Evolutionary conservation across 2,113 vertebrate species (phyloP).

Genomic region (Lampris incognitus): DNA sequence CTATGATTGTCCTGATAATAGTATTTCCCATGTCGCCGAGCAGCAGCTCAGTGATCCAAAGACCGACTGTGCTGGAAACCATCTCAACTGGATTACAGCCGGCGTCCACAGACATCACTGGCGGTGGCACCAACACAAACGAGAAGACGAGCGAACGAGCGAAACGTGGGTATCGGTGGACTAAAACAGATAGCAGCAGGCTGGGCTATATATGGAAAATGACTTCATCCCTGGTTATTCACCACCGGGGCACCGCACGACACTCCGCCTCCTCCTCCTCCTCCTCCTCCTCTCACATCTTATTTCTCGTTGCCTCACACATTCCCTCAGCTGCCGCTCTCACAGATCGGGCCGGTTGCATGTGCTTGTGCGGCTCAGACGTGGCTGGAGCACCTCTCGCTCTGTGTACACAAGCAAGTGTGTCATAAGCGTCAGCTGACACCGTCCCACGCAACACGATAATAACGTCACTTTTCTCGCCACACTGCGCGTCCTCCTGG

Average conservation of each 20-base stretch:
- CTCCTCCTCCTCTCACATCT: conserved; percentile 42
- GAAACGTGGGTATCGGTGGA: conserved; percentile 65
- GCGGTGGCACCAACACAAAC: conserved; percentile 60
- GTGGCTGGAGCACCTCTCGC: not conserved
- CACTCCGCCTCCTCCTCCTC: conserved; percentile 62
- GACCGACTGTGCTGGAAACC: conserved; percentile 45
- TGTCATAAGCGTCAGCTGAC: conserved; percentile 66
- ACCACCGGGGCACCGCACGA: conserved; percentile 68
- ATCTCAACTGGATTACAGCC: conserved; percentile 51
- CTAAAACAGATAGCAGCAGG: conserved; percentile 75
- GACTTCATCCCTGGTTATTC: conserved; percentile 80
- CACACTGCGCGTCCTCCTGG: conserved; percentile 80
- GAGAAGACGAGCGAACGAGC: conserved; percentile 59
- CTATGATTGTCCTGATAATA: no score
- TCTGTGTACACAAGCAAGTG: conserved; percentile 55
- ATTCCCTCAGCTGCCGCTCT: conserved; percentile 45
- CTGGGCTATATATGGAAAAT: conserved; percentile 81
- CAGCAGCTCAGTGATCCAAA: conserved; percentile 8
- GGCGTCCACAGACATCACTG: conserved; percentile 59
- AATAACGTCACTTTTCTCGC: conserved; percentile 74
- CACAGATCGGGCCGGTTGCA: conserved; percentile 17
- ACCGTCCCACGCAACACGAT: conserved; percentile 77
- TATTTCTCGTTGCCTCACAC: conserved; percentile 48
- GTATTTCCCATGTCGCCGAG: no score
- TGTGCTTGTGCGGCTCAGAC: conserved; percentile 33